Conservation (phyloP, 2,888 invertebrate species). For the Diloba caeruleocephala region DNA sequence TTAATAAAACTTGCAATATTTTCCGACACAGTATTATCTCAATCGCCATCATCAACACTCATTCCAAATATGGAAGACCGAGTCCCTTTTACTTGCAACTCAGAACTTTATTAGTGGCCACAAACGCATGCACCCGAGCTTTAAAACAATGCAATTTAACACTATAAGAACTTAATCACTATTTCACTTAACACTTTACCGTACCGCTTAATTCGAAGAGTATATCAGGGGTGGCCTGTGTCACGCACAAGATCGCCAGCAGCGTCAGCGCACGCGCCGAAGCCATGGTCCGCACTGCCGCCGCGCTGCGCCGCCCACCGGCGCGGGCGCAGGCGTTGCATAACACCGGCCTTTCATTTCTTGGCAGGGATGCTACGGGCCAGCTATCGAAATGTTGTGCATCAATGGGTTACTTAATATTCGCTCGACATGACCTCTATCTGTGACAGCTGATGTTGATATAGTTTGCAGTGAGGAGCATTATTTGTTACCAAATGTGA, state of each 20-base stretch:
- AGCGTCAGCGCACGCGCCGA: conserved; percentile 51
- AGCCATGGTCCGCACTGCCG: conserved; percentile 48
- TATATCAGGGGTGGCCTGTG: conserved; percentile 35
- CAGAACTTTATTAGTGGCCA: background rate
- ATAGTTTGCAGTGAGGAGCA: background rate
- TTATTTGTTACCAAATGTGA: too few relatives aligned
- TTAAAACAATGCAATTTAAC: background rate
- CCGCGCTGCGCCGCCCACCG: conserved; percentile 9
- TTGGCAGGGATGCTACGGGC: conserved; percentile 30
- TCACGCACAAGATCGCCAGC: conserved; percentile 36
- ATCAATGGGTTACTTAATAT: conserved; percentile 5
- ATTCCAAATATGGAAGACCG: too few relatives aligned
- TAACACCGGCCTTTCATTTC: conserved; percentile 27
- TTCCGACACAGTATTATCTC: too few relatives aligned
- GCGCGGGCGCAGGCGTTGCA: conserved; percentile 21
- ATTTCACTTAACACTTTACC: conserved; percentile 17
- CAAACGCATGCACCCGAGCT: background rate
- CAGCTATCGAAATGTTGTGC: background rate
- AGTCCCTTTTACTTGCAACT: too few relatives aligned
- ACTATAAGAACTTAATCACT: background rate
- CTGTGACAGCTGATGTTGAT: background rate
- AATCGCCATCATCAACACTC: too few relatives aligned
- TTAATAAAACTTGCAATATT: too few relatives aligned
- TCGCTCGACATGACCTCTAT: background rate
- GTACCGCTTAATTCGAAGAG: conserved; percentile 59